Conservation (phyloP, 2,113 vertebrate genomes). For the Turdus rufiventris region DNA sequence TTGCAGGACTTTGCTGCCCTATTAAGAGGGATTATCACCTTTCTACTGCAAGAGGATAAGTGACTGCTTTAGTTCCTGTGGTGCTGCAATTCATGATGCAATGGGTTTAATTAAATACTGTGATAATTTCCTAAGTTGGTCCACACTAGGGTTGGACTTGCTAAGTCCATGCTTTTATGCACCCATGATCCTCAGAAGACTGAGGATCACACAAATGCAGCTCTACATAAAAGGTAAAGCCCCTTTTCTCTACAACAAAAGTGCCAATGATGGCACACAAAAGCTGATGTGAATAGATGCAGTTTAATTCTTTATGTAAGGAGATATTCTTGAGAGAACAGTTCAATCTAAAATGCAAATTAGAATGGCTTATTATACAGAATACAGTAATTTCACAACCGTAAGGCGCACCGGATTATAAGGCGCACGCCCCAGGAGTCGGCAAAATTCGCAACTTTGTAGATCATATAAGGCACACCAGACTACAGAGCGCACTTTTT, state of each 20-base stretch:
- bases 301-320: background rate
- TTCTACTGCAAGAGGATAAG: background rate
- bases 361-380: background rate
- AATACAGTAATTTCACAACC: too few relatives aligned
- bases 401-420: too few relatives aligned
- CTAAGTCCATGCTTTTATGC: background rate
- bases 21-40: background rate
- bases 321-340: background rate
- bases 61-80: background rate
- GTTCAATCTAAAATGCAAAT: background rate
- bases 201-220: background rate
- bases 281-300: background rate
- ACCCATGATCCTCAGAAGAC: background rate
- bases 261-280: background rate
- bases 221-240: background rate
- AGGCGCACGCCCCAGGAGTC: too few relatives aligned
- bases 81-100: background rate
- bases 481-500: too few relatives aligned
- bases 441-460: too few relatives aligned
- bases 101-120: background rate
- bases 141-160: background rate
- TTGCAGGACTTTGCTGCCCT: background rate
- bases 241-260: background rate
- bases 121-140: background rate
- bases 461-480: too few relatives aligned